These are phyloP conservation scores for Chaetodon trifascialis DNA, from an alignment of 2,113 vertebrate genomes.

Conservation along the genomic window DNA sequence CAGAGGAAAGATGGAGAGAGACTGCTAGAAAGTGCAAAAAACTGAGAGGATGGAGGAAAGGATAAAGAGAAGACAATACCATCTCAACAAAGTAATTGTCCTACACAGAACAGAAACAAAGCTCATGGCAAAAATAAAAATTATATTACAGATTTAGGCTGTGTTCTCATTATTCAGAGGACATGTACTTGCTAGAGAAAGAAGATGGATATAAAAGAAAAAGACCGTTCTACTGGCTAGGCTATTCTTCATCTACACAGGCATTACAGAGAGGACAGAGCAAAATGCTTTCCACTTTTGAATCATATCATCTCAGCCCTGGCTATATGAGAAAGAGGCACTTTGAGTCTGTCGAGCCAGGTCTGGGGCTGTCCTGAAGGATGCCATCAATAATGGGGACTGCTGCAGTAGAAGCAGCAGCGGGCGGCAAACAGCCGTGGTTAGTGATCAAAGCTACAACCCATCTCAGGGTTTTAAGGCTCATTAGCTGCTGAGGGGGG, in stretches of 20 bases:
- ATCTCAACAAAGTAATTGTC: constrained; percentile 33
- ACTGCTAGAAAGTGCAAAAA: constrained; percentile 18
- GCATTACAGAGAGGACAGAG: constrained; percentile 52
- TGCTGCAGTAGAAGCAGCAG: constrained; percentile 69
- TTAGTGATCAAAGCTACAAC: constrained; percentile 79
- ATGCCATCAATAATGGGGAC: constrained; percentile 76
- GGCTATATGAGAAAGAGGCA: constrained; percentile 58
- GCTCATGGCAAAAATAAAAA: constrained; percentile 42
- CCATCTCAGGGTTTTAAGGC: constrained; percentile 76
- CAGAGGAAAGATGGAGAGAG: constrained; percentile 27
- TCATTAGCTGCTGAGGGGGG: constrained; percentile 77
- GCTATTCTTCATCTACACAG: constrained; percentile 57
- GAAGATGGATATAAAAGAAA: constrained; percentile 35
- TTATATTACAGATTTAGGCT: constrained; percentile 41
- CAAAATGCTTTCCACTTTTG: constrained; percentile 67
- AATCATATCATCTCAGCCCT: constrained; percentile 67
- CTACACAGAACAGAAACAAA: constrained; percentile 25
- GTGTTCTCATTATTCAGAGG: constrained; percentile 53
- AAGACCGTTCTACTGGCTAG: constrained; percentile 28
- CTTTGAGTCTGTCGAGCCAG: constrained; percentile 51
- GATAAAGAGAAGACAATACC: constrained; percentile 20
- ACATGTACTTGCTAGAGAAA: constrained; percentile 28
- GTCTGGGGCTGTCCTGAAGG: constrained; percentile 69
- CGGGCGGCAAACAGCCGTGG: constrained; percentile 73
- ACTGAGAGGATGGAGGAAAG: constrained; percentile 8